Evolutionary conservation across 2,113 vertebrate genomes (phyloP).

Genomic region (Maccullochella peelii): DNA sequence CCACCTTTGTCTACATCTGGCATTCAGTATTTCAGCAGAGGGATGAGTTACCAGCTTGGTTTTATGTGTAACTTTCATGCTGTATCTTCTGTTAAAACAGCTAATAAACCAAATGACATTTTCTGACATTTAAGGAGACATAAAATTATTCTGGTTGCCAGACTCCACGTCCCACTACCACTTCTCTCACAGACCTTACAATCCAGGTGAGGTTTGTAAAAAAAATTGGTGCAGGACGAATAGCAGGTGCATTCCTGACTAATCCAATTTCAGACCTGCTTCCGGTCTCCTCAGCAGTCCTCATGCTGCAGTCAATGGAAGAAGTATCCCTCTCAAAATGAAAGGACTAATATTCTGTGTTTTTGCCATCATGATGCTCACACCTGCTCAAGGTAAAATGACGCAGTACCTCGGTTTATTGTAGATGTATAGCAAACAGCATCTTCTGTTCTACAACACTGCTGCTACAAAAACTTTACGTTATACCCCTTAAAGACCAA

Average conservation of each 20-base stretch:
- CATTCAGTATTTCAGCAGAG: neutral
- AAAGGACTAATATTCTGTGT: constrained; percentile 59
- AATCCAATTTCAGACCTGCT: constrained; percentile 69
- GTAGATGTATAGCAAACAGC: neutral
- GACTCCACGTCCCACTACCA: neutral
- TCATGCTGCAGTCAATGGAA: constrained; percentile 34
- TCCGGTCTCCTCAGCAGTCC: constrained; percentile 18
- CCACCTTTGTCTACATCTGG: neutral
- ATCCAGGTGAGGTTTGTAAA: neutral
- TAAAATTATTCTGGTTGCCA: neutral
- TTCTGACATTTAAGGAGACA: constrained; percentile 9
- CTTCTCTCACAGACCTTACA: neutral
- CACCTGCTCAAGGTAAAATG: constrained; percentile 65
- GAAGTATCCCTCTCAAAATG: constrained; percentile 58
- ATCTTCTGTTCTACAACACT: neutral
- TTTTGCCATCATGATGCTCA: constrained; percentile 60
- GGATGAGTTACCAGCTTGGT: constrained; percentile 20
- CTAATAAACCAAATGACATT: constrained; percentile 33
- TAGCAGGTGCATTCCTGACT: constrained; percentile 59
- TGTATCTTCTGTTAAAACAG: constrained; percentile 19
- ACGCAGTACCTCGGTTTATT: neutral
- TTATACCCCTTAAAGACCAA: neutral
- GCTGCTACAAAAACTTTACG: neutral
- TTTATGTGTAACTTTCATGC: constrained; percentile 11
- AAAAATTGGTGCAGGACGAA: constrained; percentile 14